A percentile compares a stretch with the other conserved stretches of the same genome.
Evolutionary conservation across 2,113 vertebrate species (phyloP).

Genomic region (Prionailurus bengalensis): DNA sequence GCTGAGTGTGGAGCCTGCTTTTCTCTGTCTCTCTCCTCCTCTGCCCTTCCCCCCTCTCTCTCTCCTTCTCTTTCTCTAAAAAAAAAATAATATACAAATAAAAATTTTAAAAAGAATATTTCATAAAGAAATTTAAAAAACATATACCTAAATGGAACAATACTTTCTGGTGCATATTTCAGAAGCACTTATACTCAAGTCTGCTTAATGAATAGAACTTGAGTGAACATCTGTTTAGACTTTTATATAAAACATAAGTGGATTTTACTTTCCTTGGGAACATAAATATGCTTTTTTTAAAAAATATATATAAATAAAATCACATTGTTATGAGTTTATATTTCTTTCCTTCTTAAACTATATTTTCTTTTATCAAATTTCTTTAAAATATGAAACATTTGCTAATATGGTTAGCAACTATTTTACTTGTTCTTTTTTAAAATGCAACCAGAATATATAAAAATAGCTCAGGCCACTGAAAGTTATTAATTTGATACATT

Average conservation of each 20-base stretch:
- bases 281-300: constrained; percentile 30
- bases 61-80: too few species aligned
- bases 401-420: background rate
- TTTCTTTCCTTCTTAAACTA: constrained; percentile 22
- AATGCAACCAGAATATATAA: background rate
- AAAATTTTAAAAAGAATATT: background rate
- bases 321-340: constrained; percentile 59
- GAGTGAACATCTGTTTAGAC: constrained; percentile 41
- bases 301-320: constrained; percentile 51
- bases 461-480: background rate
- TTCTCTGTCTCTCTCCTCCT: too few species aligned
- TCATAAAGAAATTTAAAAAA: constrained; percentile 27
- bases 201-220: constrained; percentile 55
- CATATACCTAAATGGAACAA: background rate
- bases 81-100: too few species aligned
- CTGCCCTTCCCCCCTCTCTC: too few species aligned
- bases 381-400: background rate
- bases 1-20: too few species aligned
- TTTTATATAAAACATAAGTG: background rate
- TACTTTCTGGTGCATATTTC: constrained; percentile 42
- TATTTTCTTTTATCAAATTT: constrained; percentile 19
- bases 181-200: constrained; percentile 51
- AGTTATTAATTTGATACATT: constrained; percentile 19
- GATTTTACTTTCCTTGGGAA: constrained; percentile 43
- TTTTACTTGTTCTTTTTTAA: constrained; percentile 18